phyloP scores from a whole-genome alignment of 2,113 vertebrate species.

The Erpornis zantholeuca region DNA sequence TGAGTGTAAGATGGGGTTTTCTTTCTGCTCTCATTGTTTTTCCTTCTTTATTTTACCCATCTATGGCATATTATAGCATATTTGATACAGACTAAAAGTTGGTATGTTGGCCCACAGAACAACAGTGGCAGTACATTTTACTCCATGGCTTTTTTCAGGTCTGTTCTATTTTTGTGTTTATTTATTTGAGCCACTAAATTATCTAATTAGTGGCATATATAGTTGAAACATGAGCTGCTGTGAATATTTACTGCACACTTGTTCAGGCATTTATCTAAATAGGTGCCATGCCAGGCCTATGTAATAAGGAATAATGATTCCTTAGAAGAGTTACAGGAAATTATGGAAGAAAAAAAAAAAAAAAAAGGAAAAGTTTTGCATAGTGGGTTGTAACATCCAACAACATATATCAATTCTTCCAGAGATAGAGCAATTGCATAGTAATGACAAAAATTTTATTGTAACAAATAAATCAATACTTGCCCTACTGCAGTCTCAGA shows the following conservation, averaged over 20 bases:
- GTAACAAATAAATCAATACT: conserved; percentile 81
- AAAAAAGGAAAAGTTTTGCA: conserved; percentile 64
- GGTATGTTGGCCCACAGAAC: neutral
- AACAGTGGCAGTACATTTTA: conserved; percentile 29
- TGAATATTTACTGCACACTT: conserved; percentile 83
- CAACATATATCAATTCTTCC: conserved; percentile 74
- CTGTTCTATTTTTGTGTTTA: conserved; percentile 74
- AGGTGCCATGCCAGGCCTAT: conserved; percentile 77
- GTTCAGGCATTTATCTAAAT: conserved; percentile 83
- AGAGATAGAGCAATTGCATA: conserved; percentile 76
- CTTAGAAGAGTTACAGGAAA: conserved; percentile 78
- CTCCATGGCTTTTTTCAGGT: conserved; percentile 31
- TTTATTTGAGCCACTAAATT: conserved; percentile 82
- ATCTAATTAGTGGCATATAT: conserved; percentile 84
- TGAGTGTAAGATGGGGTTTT: neutral
- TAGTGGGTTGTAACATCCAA: conserved; percentile 55
- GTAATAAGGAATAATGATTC: conserved; percentile 85
- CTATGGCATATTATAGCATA: neutral
- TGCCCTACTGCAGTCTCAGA: conserved; percentile 72
- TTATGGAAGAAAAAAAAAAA: conserved; percentile 56
- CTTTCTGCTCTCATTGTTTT: neutral
- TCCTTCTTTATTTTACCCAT: neutral
- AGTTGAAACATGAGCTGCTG: conserved; percentile 80
- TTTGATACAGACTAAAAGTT: neutral
- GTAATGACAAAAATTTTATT: conserved; percentile 82